phyloP scores from a whole-genome alignment of 2,888 invertebrate species.

The Zygogramma bicolorata region DNA sequence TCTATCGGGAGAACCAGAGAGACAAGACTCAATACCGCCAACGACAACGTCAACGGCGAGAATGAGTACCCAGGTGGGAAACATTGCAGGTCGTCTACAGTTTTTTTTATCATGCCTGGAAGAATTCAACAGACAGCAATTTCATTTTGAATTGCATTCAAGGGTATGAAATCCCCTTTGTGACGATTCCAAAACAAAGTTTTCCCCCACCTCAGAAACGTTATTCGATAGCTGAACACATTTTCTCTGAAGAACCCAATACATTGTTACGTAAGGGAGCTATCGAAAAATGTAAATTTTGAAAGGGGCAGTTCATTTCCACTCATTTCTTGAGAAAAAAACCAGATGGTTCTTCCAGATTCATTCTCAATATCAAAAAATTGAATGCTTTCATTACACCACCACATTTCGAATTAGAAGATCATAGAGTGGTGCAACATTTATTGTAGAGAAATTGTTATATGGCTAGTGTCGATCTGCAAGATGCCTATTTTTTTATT shows the following conservation, averaged over 20 bases:
- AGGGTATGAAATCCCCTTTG: too few species aligned
- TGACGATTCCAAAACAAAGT: too few species aligned
- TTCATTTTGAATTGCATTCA: too few species aligned
- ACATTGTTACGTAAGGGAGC: conserved; percentile 16
- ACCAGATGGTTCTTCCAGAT: conserved; percentile 16
- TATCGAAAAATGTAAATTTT: conserved; percentile 5
- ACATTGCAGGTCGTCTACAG: not conserved
- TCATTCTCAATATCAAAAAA: not conserved
- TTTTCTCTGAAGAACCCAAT: not conserved
- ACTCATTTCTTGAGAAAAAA: conserved; percentile 23
- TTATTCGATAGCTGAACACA: not conserved
- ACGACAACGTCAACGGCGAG: not conserved
- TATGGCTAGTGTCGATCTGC: not conserved
- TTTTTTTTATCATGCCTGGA: too few species aligned
- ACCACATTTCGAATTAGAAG: too few species aligned
- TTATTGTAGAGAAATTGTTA: not conserved
- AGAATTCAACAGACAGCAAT: too few species aligned
- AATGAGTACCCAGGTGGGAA: not conserved
- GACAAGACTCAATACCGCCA: not conserved
- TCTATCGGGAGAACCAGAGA: not conserved
- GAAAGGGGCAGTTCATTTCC: conserved; percentile 19
- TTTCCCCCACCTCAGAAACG: not conserved
- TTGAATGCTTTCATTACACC: not conserved
- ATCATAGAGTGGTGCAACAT: not conserved
- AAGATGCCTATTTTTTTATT: conserved; percentile 1